These are phyloP conservation scores for Microtus ochrogaster DNA, from an alignment of 2,113 vertebrate genomes.

Conservation along the genomic window DNA sequence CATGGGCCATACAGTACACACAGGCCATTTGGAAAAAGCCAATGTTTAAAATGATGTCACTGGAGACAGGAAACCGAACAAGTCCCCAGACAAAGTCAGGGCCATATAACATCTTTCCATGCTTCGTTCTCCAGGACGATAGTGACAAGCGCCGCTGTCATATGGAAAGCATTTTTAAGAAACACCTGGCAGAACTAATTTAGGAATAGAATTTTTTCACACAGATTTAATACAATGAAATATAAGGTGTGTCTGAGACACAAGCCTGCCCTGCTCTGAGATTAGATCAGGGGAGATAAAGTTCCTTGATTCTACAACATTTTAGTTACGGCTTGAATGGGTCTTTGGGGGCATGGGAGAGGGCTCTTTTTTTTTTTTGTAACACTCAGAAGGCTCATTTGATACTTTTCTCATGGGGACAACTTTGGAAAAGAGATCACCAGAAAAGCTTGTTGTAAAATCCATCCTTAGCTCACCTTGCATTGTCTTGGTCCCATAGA, in stretches of 20 bases:
- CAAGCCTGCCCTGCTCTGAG: neutral
- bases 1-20: neutral
- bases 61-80: constrained; percentile 59
- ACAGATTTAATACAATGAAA: constrained; percentile 46
- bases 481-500: neutral
- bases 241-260: constrained; percentile 31
- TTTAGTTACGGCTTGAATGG: constrained; percentile 21
- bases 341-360: neutral
- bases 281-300: constrained; percentile 30
- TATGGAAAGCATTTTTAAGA: constrained; percentile 72
- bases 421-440: neutral
- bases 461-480: neutral
- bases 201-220: neutral
- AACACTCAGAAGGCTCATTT: constrained; percentile 3
- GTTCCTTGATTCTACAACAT: constrained; percentile 21
- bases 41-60: constrained; percentile 61
- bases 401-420: constrained; percentile 20
- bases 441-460: neutral
- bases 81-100: constrained; percentile 60
- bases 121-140: constrained; percentile 59
- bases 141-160: constrained; percentile 62
- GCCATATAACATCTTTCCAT: neutral
- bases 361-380: neutral
- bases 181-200: constrained; percentile 68
- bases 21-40: constrained; percentile 53